Evolutionary conservation across 2,888 invertebrate species (phyloP).

Genomic region (Drosophila buzzatii): DNA sequence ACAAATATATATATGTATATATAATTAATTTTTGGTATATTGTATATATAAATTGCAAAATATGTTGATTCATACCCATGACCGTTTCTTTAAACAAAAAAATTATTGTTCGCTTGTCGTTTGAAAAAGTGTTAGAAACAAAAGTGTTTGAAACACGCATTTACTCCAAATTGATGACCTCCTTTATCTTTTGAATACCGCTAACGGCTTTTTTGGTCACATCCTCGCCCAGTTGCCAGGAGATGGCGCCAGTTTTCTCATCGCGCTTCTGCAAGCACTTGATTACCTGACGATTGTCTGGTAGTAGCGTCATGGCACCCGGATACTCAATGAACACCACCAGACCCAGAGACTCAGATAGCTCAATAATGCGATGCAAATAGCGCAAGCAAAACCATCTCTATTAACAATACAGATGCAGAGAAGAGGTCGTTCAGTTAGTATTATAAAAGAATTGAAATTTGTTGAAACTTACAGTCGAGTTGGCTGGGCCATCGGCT

Average conservation of each 20-base stretch:
- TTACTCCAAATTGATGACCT: constrained; percentile 7
- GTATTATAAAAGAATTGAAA: not conserved
- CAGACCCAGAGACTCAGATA: constrained; percentile 19
- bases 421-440: not conserved
- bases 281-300: constrained; percentile 32
- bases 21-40: too few relatives aligned
- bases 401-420: constrained; percentile 17
- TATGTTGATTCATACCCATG: too few relatives aligned
- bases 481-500: not conserved
- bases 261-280: constrained; percentile 44
- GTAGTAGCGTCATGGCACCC: constrained; percentile 41
- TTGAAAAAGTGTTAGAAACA: not conserved
- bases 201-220: constrained; percentile 1
- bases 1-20: too few relatives aligned
- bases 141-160: not conserved
- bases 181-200: constrained; percentile 15
- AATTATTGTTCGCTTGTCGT: not conserved
- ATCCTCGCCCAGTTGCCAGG: constrained; percentile 41
- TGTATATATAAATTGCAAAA: too few relatives aligned
- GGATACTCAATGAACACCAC: constrained; percentile 65
- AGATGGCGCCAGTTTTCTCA: not conserved
- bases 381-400: constrained; percentile 61
- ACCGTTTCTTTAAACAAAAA: too few relatives aligned
- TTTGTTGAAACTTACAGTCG: constrained; percentile 31
- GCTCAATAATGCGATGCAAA: constrained; percentile 60